Evolutionary conservation across 2,113 vertebrate species (phyloP), one percentile per base, ranked within the genome.

Genomic region (Elephantulus edwardii): DNA sequence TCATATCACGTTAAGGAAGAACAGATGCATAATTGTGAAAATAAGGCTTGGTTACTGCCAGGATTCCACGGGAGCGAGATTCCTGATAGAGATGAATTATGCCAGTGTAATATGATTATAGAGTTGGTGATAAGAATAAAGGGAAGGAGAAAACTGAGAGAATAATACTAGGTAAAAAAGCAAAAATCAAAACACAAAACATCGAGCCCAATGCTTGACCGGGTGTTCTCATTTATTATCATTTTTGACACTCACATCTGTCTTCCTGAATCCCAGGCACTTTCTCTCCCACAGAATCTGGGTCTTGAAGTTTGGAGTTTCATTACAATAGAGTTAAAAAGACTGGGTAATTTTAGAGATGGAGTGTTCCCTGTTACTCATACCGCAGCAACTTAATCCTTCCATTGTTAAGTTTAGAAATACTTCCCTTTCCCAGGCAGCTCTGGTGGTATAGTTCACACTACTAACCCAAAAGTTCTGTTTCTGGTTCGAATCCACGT

Each of bases 321-420:
- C 52, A 13, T 48, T 28, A 62, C 1, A 58, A 44, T n/a, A 81
- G 10, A 83, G 35, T 85, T 1, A 56, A 38, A 64, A 40, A 46
- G 10, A 70, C 58, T 6, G 30, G 44, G 42, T 30, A 83, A 20
- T 33, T 91, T 94, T 75, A 78, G 62, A 52, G 75, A 81, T 20
- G 44, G 12, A 54, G 17, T 44, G 14, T 84, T 88, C 94, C 82
- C 48, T 3, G 17, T 66, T 83, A 44, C 11, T 10, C 33, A 20
- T 35, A 78, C 13, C 92, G 88, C 44, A 80, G 79, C 50, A 75
- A 30, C 22, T 52, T 85, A 40, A 62, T 77, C 83, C 66, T 94
- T 89, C 10, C 24, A n/a, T 28, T 76, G 42, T 42, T 78, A 71
- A 74, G 48, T 40, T 50, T 50, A 71, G 56, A 89, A 71, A 35